A percentile compares a stretch with the other conserved stretches of the same genome.
phyloP scores from a whole-genome alignment of 2,113 vertebrate genomes.

The Stomatorhinus ivindoensis region DNA sequence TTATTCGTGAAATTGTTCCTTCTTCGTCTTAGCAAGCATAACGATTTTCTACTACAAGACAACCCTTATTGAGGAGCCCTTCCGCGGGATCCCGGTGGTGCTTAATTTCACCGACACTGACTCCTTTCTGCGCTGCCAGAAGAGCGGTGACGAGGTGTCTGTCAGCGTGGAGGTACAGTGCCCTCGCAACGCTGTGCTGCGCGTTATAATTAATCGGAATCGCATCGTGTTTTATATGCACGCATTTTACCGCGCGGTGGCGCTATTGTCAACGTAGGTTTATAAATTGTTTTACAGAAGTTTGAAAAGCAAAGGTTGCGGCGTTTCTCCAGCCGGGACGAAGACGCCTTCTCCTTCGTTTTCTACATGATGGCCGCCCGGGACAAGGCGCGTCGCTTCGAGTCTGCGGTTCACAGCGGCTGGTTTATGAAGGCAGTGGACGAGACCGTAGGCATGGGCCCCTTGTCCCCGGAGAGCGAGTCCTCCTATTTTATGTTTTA shows the following conservation, averaged over 20 bases:
- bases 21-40: constrained; percentile 26
- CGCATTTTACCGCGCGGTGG: background rate
- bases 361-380: constrained; percentile 21
- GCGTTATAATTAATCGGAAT: background rate
- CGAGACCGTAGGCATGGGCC: background rate
- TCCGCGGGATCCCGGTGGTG: constrained; percentile 34
- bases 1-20: background rate
- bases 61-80: background rate
- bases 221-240: background rate
- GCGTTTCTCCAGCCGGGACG: constrained; percentile 17
- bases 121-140: constrained; percentile 32
- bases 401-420: constrained; percentile 28
- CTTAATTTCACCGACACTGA: constrained; percentile 33
- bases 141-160: background rate
- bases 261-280: background rate
- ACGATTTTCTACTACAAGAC: constrained; percentile 35
- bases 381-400: background rate
- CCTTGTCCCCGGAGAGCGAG: background rate
- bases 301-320: constrained; percentile 1
- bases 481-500: background rate
- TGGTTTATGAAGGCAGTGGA: constrained; percentile 26
- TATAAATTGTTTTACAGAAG: constrained; percentile 12
- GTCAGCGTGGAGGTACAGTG: constrained; percentile 30
- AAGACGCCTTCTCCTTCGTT: constrained; percentile 25
- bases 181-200: background rate